phyloP scores from a whole-genome alignment of 2,888 invertebrate species.

The Caenorhabditis drosophilae region DNA sequence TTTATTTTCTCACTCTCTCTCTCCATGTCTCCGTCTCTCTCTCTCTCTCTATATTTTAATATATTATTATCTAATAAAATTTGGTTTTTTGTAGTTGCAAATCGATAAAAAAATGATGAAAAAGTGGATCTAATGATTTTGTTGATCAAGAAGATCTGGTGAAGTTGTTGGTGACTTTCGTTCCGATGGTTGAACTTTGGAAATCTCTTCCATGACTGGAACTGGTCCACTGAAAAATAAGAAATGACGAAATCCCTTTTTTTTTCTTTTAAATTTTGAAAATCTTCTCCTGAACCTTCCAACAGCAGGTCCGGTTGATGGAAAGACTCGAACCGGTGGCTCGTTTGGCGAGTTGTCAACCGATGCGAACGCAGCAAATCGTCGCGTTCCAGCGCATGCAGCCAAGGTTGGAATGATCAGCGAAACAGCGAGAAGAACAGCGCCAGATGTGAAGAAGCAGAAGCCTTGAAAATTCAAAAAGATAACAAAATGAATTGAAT shows the following conservation, averaged over 20 bases:
- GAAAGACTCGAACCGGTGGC: conserved; percentile 65
- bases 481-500: neutral
- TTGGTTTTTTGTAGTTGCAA: no score
- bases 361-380: conserved; percentile 58
- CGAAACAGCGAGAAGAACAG: conserved; percentile 61
- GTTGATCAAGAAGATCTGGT: conserved; percentile 29
- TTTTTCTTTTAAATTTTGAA: conserved; percentile 1
- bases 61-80: no score
- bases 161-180: conserved; percentile 16
- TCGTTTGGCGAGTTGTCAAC: conserved; percentile 67
- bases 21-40: no score
- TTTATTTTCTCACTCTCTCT: no score
- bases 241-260: no score
- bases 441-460: conserved; percentile 64
- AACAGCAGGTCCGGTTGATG: conserved; percentile 28
- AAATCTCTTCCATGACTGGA: conserved; percentile 66
- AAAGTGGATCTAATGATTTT: conserved; percentile 21
- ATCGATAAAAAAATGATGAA: neutral
- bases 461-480: conserved; percentile 48
- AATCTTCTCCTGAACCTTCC: neutral
- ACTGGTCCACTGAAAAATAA: conserved; percentile 60
- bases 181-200: conserved; percentile 62
- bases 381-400: conserved; percentile 56
- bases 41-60: no score
- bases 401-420: conserved; percentile 64